Evolutionary conservation across 53 echinoderm and acorn worm species (phyloP), one percentile per base, ranked within the genome.

Genomic region (Actinopyga echinites): DNA sequence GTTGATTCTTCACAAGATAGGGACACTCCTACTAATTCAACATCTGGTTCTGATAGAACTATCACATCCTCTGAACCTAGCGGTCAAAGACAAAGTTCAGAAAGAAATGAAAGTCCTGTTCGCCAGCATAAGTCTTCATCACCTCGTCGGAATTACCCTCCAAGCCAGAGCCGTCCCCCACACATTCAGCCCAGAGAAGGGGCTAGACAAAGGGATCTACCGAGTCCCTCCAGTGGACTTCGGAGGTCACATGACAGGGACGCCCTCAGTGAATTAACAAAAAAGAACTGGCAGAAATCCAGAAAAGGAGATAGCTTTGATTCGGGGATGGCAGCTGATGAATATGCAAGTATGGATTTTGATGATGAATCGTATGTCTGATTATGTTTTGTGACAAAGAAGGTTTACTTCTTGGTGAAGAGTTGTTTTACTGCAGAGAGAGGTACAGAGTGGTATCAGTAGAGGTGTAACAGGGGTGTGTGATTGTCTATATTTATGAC

Each of bases 341-440:
- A 95, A 45, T 81, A 89, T 53, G 91, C 85, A 66, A 93, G 77
- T 34, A 91, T 90, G 42, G 91, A 93, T 33, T 95, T 91, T 59
- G 91, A 91, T 5, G 95, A 95, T 80, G 95, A 95, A 73, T 93
- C 95, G 13, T 95, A 95, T 84, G 95, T 95, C 35, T 95, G 52
- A 49, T 49, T 49, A 3, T 40, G 10, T 40, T 8, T 40, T 40
- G n/a, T 49, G 49, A 49, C 49, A 8, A 13, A 7, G 62, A 62
- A 13, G 5, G 11, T 54, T 54, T 54, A 54, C 19, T 12, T 54
- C 19, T 54, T 54, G 55, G 55, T 19, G 55, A 54, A n/a, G n/a
- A n/a, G n/a, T n/a, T n/a, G n/a, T n/a, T n/a, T n/a, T n/a, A n/a
- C 10, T 40, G 40, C 10, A 8, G 0, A 0, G 0, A 4, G 7